Percentiles rank a stretch among this genome's conserved stretches.
Conservation (phyloP, 1,140 invertebrate species). For the Micrasema longulum region DNA sequence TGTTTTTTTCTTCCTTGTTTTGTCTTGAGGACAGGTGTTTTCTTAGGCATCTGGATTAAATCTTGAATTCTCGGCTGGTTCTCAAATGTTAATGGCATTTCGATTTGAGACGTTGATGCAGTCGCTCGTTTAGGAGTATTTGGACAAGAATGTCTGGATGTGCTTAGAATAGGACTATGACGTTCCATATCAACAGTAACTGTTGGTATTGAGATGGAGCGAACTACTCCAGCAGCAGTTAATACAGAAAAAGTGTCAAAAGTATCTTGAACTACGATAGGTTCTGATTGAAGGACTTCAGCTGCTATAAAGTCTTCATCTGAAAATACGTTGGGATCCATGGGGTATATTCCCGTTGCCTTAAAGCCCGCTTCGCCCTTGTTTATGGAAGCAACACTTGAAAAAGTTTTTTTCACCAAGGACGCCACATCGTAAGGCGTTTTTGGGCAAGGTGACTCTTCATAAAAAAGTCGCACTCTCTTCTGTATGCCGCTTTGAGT, state of each 20-base stretch:
- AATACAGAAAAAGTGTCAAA: too few relatives aligned
- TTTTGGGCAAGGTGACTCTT: slow-evolving; percentile 15
- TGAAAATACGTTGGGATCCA: neutral
- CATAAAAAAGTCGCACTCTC: slow-evolving; percentile 54
- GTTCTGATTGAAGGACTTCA: too few relatives aligned
- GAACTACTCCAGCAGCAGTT: too few relatives aligned
- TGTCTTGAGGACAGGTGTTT: neutral
- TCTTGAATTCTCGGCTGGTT: too few relatives aligned
- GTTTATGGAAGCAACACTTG: neutral
- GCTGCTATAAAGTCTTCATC: neutral
- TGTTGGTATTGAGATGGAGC: too few relatives aligned
- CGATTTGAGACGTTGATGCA: too few relatives aligned
- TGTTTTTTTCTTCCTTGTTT: neutral
- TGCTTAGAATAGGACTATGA: too few relatives aligned
- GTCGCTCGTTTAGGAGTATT: too few relatives aligned
- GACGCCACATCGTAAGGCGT: slow-evolving; percentile 4
- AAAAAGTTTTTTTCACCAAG: neutral
- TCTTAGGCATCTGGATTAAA: neutral
- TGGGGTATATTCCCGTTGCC: neutral
- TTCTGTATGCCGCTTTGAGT: slow-evolving; percentile 60
- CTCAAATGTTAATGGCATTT: too few relatives aligned
- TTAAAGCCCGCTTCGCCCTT: neutral
- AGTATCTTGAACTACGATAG: too few relatives aligned
- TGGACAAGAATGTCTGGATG: too few relatives aligned
- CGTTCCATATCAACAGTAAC: too few relatives aligned